Percentiles rank a stretch among this genome's conserved stretches.
These are phyloP conservation scores for Unio pictorum DNA, from an alignment of 2,888 invertebrate species.

Conservation along the genomic window DNA sequence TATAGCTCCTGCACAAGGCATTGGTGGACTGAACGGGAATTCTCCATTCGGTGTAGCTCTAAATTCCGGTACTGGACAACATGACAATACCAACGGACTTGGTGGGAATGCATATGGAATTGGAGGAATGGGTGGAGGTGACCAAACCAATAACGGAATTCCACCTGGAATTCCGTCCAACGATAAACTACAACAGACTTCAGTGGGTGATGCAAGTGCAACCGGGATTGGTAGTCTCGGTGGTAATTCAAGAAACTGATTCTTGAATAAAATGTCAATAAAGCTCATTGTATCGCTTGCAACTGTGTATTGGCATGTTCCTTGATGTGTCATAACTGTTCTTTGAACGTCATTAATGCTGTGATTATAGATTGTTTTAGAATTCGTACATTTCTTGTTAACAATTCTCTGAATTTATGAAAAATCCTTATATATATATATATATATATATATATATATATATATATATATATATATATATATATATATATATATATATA, in stretches of 20 bases:
- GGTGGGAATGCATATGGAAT: constrained; percentile 4
- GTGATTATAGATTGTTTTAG: no score
- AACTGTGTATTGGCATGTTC: no score
- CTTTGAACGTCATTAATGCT: no score
- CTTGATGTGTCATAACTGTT: no score
- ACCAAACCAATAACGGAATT: background rate
- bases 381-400: no score
- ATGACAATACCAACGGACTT: constrained; percentile 1
- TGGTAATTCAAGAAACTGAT: no score
- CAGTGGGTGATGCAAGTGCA: constrained; percentile 1
- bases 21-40: background rate
- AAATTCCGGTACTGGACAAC: constrained; percentile 1
- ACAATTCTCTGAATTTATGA: no score
- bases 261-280: background rate
- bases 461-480: no score
- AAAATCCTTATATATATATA: no score
- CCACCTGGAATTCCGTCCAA: constrained; percentile 11
- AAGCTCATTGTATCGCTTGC: background rate
- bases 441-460: no score
- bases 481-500: no score
- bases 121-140: constrained; percentile 2
- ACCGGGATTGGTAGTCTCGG: constrained; percentile 17
- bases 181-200: constrained; percentile 10
- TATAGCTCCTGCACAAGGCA: background rate
- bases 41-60: constrained; percentile 3